These are phyloP conservation scores for Autographa pulchrina DNA, from an alignment of 2,888 invertebrate species.

Conservation along the genomic window DNA sequence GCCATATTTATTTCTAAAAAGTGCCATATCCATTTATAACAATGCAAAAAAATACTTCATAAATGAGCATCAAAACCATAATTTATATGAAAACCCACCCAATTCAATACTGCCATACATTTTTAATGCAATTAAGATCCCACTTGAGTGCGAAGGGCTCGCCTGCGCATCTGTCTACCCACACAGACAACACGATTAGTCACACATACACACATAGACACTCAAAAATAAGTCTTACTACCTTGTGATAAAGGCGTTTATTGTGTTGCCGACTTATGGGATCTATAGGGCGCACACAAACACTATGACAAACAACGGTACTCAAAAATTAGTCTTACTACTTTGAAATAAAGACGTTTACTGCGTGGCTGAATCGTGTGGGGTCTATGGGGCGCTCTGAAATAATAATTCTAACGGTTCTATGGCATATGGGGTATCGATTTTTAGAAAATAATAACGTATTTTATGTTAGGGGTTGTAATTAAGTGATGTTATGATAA, in stretches of 20 bases:
- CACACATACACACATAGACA: constrained; percentile 15
- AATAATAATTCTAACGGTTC: constrained; percentile 69
- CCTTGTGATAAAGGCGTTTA: background rate
- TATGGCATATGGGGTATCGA: constrained; percentile 62
- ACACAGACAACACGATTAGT: constrained; percentile 29
- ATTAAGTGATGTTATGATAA: background rate
- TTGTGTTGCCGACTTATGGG: constrained; percentile 31
- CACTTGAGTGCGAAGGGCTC: constrained; percentile 61
- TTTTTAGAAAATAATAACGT: constrained; percentile 52
- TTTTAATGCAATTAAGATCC: constrained; percentile 67
- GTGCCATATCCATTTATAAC: background rate
- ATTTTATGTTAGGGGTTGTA: constrained; percentile 27
- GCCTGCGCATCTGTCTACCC: constrained; percentile 70
- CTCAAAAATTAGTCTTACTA: background rate
- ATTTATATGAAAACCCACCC: constrained; percentile 45
- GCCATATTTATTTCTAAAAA: too few relatives aligned
- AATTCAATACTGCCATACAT: constrained; percentile 57
- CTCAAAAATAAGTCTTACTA: background rate
- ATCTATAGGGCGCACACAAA: constrained; percentile 52
- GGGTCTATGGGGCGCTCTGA: constrained; percentile 60
- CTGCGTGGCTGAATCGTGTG: background rate
- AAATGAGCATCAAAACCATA: constrained; percentile 22
- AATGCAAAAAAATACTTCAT: constrained; percentile 10
- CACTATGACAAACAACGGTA: background rate
- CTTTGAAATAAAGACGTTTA: background rate